Conservation (phyloP, 2,797 vertebrate genomes). For the Tenualosa ilisha region DNA sequence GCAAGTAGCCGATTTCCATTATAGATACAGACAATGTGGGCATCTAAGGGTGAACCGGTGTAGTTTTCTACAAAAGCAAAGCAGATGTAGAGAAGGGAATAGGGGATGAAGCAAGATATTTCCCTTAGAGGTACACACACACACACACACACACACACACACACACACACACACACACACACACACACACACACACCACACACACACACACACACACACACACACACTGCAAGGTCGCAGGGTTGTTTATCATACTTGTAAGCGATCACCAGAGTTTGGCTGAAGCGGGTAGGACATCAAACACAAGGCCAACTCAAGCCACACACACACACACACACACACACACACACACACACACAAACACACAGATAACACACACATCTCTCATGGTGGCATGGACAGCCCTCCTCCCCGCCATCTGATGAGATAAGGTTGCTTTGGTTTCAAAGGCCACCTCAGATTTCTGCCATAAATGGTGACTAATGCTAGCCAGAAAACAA, state of each 20-base stretch:
- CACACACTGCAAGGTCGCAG: slow-evolving; percentile 36
- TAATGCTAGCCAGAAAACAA: not conserved
- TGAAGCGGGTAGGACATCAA: slow-evolving; percentile 49
- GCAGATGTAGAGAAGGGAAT: not conserved
- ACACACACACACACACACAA: slow-evolving; percentile 14
- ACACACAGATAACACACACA: not conserved
- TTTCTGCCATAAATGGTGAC: not conserved
- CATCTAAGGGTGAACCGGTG: not conserved
- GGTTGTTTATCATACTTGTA: slow-evolving; percentile 52
- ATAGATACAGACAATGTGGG: not conserved
- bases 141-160: slow-evolving; percentile 22
- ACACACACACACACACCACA: slow-evolving; percentile 25
- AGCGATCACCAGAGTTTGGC: slow-evolving; percentile 45
- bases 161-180: slow-evolving; percentile 26
- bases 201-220: slow-evolving; percentile 28
- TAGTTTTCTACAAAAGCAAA: not conserved
- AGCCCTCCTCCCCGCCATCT: not conserved
- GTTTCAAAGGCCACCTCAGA: not conserved
- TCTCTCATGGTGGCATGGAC: not conserved
- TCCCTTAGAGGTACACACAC: not conserved
- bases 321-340: not conserved
- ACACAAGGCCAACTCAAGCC: slow-evolving; percentile 48
- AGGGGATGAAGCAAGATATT: not conserved
- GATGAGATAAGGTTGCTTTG: not conserved
- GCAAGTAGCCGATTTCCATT: not conserved